phyloP scores from a whole-genome alignment of 2,888 invertebrate genomes.

The Allygus modestus region DNA sequence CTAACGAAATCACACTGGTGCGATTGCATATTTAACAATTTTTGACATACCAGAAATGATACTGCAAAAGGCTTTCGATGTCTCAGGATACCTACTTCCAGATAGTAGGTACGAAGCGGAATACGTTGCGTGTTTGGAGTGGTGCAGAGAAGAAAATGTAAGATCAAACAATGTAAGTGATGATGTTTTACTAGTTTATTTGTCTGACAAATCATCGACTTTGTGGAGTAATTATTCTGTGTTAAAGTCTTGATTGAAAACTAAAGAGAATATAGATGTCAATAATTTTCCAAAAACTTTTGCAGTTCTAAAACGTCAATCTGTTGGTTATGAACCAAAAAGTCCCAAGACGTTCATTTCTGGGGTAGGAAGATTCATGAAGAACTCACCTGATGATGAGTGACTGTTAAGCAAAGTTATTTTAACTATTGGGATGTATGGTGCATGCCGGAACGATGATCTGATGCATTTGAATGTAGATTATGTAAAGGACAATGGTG shows the following conservation, averaged over 20 bases:
- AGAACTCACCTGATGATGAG: background rate
- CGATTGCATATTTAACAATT: background rate
- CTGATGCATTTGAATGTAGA: conserved; percentile 21
- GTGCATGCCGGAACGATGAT: conserved; percentile 28
- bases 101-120: background rate
- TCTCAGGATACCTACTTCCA: conserved; percentile 7
- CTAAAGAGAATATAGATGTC: background rate
- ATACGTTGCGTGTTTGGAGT: background rate
- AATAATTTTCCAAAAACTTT: conserved; percentile 12
- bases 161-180: background rate
- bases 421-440: conserved; percentile 18
- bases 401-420: conserved; percentile 33
- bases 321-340: conserved; percentile 14
- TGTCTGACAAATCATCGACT: background rate
- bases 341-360: background rate
- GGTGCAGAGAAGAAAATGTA: conserved; percentile 8
- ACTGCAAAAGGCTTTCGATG: background rate
- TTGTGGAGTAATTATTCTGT: background rate
- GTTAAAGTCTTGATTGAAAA: conserved; percentile 23
- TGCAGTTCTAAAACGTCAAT: background rate
- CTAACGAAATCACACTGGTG: background rate
- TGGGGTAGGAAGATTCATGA: background rate
- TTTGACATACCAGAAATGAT: background rate
- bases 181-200: conserved; percentile 3
- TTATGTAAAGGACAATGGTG: conserved; percentile 29